Percentiles rank a stretch among this genome's conserved stretches.
phyloP scores from a whole-genome alignment of 1,140 invertebrate species.

The Cotesia typhae region DNA sequence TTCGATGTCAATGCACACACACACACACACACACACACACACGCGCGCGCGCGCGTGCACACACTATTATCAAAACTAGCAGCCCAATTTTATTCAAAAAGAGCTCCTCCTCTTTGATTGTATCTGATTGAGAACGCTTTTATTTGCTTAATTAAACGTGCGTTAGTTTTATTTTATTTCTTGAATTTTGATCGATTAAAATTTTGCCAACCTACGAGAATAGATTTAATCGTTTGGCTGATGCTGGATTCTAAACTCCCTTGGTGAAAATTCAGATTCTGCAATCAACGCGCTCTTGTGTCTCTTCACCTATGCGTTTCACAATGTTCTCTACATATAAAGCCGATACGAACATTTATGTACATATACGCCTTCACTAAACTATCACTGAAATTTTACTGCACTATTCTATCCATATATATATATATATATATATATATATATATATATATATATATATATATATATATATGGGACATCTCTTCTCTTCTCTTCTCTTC shows the following conservation, averaged over 20 bases:
- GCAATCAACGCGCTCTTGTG: slow-evolving; percentile 17
- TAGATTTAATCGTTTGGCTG: slow-evolving; percentile 25
- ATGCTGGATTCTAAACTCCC: background rate
- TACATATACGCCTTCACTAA: background rate
- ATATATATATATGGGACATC: background rate
- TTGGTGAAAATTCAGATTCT: slow-evolving; percentile 8
- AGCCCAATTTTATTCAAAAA: too few relatives aligned
- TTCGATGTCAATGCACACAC: too few relatives aligned
- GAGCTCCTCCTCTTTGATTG: background rate
- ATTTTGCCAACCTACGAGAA: background rate
- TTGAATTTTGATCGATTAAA: slow-evolving; percentile 18
- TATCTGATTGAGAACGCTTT: too few relatives aligned
- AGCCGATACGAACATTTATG: too few relatives aligned
- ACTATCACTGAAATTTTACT: too few relatives aligned
- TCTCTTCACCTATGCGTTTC: slow-evolving; percentile 1
- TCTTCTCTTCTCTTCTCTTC: background rate
- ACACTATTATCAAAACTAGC: too few relatives aligned
- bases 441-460: slow-evolving; percentile 17
- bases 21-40: too few relatives aligned
- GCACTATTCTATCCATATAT: background rate
- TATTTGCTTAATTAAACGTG: too few relatives aligned
- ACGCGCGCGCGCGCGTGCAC: too few relatives aligned
- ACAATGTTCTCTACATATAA: background rate
- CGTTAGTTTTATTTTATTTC: background rate
- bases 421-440: slow-evolving; percentile 1